Conservation (phyloP, 2,797 vertebrate genomes). For the Siniperca obscura region DNA sequence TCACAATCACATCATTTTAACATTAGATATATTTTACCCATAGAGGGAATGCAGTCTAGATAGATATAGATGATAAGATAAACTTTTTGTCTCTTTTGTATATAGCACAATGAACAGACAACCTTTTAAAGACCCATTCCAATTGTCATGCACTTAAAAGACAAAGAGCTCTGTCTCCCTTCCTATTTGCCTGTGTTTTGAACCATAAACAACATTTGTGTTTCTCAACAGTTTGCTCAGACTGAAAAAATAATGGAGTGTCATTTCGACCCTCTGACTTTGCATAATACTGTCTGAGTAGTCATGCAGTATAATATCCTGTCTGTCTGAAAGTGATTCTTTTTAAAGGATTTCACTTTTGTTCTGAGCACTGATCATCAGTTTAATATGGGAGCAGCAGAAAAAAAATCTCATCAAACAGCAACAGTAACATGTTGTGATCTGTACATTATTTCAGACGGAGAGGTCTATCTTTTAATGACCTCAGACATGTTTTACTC, state of each 20-base stretch:
- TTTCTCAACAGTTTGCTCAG: constrained; percentile 58
- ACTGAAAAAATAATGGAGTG: constrained; percentile 64
- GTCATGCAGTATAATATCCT: constrained; percentile 62
- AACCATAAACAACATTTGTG: constrained; percentile 69
- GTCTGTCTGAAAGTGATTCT: constrained; percentile 57
- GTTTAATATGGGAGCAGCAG: constrained; percentile 35
- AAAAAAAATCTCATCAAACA: constrained; percentile 9
- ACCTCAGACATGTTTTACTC: constrained; percentile 45
- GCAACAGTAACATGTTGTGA: constrained; percentile 44
- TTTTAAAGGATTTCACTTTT: constrained; percentile 55
- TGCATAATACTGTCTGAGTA: constrained; percentile 64
- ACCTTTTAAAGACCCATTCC: constrained; percentile 54
- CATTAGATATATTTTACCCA: background rate
- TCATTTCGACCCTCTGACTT: constrained; percentile 50
- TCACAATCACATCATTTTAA: background rate
- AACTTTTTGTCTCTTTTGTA: constrained; percentile 18
- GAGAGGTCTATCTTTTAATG: constrained; percentile 60
- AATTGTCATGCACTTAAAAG: constrained; percentile 64
- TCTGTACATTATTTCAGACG: constrained; percentile 33
- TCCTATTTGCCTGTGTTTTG: constrained; percentile 64
- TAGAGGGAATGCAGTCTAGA: constrained; percentile 1
- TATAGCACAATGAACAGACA: constrained; percentile 17
- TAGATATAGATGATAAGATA: constrained; percentile 7
- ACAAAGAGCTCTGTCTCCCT: constrained; percentile 52
- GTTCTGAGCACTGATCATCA: constrained; percentile 36